A percentile compares a stretch with the other conserved stretches of the same genome.
Conservation (phyloP, 2,113 vertebrate species). For the Rhodinocichla rosea region DNA sequence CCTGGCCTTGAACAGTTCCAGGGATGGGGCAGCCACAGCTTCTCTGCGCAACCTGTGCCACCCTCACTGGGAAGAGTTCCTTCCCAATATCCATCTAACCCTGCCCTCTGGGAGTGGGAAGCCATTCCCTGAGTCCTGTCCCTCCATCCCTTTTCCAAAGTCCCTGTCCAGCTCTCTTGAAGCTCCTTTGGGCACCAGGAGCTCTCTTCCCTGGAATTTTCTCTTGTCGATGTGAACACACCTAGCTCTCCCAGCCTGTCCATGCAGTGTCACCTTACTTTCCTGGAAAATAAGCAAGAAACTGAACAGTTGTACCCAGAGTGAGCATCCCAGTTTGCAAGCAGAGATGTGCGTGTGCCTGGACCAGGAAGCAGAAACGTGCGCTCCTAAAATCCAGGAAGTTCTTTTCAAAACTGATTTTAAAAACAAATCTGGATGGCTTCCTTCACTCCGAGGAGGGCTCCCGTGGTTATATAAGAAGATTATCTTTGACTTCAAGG, state of each 20-base stretch:
- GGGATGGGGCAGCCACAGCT: neutral
- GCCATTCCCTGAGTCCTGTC: neutral
- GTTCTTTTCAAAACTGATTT: neutral
- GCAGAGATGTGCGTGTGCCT: rapidly evolving
- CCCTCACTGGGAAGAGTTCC: no score
- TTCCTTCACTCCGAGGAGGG: neutral
- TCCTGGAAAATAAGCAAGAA: neutral
- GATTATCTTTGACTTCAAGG: neutral
- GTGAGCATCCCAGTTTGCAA: neutral
- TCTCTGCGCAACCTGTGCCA: rapidly evolving
- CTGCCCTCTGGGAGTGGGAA: neutral
- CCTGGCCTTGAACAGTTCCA: neutral
- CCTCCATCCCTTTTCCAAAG: neutral
- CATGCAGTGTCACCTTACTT: rapidly evolving
- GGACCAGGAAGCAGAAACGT: neutral
- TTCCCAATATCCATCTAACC: no score
- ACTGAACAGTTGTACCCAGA: neutral
- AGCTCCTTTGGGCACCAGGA: neutral
- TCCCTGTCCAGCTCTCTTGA: neutral
- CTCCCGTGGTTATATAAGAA: neutral
- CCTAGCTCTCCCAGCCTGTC: neutral
- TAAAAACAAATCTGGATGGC: neutral
- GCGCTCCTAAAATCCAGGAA: neutral
- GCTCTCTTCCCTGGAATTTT: neutral
- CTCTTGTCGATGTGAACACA: rapidly evolving